A percentile compares a stretch with the other conserved stretches of the same genome.
Conservation (phyloP, 2,797 vertebrate species). For the Catamblyrhynchus diadema region DNA sequence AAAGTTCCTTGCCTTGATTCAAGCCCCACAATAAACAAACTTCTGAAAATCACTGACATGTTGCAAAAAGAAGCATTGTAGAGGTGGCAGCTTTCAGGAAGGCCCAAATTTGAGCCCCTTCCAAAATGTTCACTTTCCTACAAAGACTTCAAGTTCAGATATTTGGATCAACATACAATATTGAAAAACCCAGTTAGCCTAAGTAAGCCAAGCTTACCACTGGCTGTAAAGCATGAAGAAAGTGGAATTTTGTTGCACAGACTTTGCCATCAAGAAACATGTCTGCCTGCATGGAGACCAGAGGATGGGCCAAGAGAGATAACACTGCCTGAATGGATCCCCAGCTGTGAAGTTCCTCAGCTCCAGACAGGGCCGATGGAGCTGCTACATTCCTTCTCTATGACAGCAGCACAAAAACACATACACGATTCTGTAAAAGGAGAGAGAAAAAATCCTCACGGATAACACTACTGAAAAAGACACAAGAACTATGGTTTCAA, state of each 20-base stretch:
- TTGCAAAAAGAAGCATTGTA: constrained; percentile 48
- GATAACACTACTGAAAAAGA: constrained; percentile 72
- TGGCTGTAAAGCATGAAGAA: neutral
- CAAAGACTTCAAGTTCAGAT: constrained; percentile 12
- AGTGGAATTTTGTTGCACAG: neutral
- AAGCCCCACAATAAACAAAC: neutral
- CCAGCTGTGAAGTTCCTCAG: neutral
- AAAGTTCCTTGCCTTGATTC: neutral
- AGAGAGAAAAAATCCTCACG: constrained; percentile 76
- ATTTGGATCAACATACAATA: neutral
- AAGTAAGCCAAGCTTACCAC: constrained; percentile 3
- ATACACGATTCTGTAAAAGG: constrained; percentile 66
- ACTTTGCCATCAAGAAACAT: neutral
- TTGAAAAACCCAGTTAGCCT: neutral
- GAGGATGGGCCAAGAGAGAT: neutral
- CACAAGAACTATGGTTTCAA: constrained; percentile 80
- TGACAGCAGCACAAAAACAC: constrained; percentile 63
- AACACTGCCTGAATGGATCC: constrained; percentile 1
- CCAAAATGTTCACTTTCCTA: constrained; percentile 25
- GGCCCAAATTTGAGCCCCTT: neutral
- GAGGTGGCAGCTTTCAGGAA: constrained; percentile 28
- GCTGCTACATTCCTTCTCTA: constrained; percentile 79
- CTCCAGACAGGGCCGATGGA: constrained; percentile 54
- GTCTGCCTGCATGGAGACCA: neutral
- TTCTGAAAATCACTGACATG: constrained; percentile 60